Evolutionary conservation across 2,797 vertebrate genomes (phyloP), one percentile per base, ranked within the genome.

Genomic region (Myotis pilosus): DNA sequence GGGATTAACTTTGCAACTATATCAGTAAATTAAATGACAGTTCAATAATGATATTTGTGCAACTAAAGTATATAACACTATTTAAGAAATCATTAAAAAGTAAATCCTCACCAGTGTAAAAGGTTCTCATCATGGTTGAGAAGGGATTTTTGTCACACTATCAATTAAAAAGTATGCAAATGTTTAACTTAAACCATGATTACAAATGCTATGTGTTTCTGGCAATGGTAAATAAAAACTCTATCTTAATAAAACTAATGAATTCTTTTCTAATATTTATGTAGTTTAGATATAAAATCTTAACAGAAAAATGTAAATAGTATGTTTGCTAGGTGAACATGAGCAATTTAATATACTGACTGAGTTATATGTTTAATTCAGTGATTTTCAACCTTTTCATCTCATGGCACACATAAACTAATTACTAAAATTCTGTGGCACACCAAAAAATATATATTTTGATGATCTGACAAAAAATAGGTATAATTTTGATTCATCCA

Each of bases 11-110:
- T 51, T 88, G 33, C 76, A 96, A 81, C 25, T 55, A n/a, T 6
- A 87, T 92, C 83, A 92, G 91, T 91, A 92, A 93, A 62, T 95
- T 95, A 94, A 90, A 86, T 83, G 74, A 82, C 64, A 82, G 69
- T 68, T 92, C 60, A 92, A 22, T 81, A 76, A 93, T 23, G 84
- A 6, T 79, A 94, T 76, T 44, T 92, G 78, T 55, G 49, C 53
- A 84, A 95, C 76, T 86, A 69, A 95, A 69, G 69, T 81, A 83
- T 47, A 20, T 85, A 85, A 95, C 3, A 38, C 19, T 94, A 87
- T 81, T 83, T 93, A 72, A 92, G 68, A 92, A 84, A 94, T 92
- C 62, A 95, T 64, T 71, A 87, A 92, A 93, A 84, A 38, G 53
- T 87, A 92, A 94, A 90, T 93, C 76, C 90, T 22, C n/a, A 89